Percentiles rank a stretch among this genome's conserved stretches.
Conservation (phyloP, 2,888 invertebrate genomes). For the Tachina lurida region DNA sequence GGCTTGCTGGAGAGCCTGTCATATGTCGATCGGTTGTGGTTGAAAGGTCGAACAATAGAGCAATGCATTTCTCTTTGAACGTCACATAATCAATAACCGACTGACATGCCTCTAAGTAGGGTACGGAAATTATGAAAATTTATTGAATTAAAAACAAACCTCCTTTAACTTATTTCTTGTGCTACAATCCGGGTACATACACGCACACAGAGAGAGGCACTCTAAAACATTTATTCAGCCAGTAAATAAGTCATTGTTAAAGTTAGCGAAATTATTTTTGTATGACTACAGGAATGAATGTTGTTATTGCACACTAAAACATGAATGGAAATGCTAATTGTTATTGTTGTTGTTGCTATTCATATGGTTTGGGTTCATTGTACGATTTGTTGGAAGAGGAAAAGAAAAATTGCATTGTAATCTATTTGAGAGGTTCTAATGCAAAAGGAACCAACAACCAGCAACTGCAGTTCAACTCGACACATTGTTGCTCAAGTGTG, state of each 20-base stretch:
- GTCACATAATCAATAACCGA: neutral
- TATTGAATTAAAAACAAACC: constrained; percentile 19
- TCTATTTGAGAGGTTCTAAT: constrained; percentile 60
- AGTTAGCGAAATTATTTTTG: constrained; percentile 17
- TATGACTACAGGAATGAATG: neutral
- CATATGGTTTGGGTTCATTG: constrained; percentile 61
- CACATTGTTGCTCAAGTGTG: constrained; percentile 63
- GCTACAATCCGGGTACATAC: constrained; percentile 22
- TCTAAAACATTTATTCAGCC: neutral
- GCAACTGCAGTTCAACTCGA: constrained; percentile 11
- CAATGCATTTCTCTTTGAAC: no score
- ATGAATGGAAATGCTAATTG: constrained; percentile 53
- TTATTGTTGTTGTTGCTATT: constrained; percentile 1
- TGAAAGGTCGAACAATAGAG: no score
- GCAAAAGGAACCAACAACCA: constrained; percentile 52
- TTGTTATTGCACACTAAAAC: neutral
- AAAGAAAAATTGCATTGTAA: constrained; percentile 63
- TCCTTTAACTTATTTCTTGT: constrained; percentile 14
- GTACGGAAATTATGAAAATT: constrained; percentile 6
- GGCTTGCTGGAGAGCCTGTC: no score
- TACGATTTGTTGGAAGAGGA: constrained; percentile 59
- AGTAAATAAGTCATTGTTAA: constrained; percentile 29
- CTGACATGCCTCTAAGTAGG: neutral
- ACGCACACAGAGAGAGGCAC: neutral
- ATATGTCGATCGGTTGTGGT: no score